Conservation (phyloP, 2,113 vertebrate genomes). For the Nesoenas mayeri region DNA sequence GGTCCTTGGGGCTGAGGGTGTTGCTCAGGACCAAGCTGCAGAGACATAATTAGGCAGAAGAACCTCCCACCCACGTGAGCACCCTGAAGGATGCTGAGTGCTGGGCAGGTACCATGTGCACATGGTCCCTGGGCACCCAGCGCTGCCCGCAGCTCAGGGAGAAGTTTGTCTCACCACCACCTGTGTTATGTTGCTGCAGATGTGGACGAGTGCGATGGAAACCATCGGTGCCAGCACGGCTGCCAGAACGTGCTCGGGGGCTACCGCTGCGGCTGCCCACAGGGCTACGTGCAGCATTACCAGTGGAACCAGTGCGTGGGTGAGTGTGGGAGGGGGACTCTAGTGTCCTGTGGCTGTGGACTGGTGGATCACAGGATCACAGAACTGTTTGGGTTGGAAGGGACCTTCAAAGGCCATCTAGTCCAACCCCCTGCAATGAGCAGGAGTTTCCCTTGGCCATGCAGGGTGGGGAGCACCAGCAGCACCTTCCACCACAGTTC, state of each 20-base stretch:
- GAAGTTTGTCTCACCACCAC: not conserved
- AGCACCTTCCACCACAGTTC: not conserved
- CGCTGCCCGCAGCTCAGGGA: not conserved
- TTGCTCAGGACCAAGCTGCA: not conserved
- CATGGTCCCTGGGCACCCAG: not conserved
- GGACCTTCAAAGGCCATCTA: too few relatives aligned
- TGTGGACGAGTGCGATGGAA: conserved; percentile 88
- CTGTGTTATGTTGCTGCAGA: conserved; percentile 68
- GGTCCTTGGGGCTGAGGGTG: not conserved
- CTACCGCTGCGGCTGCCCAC: conserved; percentile 90
- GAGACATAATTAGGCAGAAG: not conserved
- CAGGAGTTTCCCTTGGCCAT: not conserved
- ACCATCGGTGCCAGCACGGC: conserved; percentile 90
- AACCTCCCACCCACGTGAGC: not conserved
- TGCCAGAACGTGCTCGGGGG: conserved; percentile 94
- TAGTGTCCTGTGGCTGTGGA: not conserved
- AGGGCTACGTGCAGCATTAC: conserved; percentile 93
- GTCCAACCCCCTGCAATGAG: too few relatives aligned
- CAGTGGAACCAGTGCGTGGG: conserved; percentile 98
- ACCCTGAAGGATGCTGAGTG: not conserved
- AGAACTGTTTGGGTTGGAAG: too few relatives aligned
- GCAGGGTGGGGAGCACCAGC: not conserved
- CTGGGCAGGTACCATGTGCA: rapidly evolving
- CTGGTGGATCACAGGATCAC: too few relatives aligned
- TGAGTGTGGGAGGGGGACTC: conserved; percentile 54